Percentiles rank a stretch among this genome's conserved stretches.
Conservation (phyloP, 2,113 vertebrate species). For the Sinocyclocheilus anshuiensis region DNA sequence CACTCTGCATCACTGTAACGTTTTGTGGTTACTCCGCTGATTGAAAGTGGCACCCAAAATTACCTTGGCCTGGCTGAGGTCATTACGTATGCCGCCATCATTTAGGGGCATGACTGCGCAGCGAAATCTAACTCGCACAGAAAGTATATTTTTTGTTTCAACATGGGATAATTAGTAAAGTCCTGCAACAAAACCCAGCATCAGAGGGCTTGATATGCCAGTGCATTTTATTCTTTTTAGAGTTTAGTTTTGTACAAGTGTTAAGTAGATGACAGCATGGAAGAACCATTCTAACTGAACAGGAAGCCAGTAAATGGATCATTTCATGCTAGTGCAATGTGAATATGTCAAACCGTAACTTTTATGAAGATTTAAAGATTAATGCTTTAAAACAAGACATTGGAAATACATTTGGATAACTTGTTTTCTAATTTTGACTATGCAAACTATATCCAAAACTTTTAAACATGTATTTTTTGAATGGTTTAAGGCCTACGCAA, state of each 20-base stretch:
- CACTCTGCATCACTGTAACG: slow-evolving; percentile 58
- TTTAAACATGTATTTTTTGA: background rate
- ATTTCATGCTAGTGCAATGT: slow-evolving; percentile 10
- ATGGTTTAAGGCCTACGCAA: background rate
- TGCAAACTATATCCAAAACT: background rate
- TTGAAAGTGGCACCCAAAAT: slow-evolving; percentile 71
- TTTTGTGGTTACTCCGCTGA: slow-evolving; percentile 66
- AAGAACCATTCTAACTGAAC: background rate
- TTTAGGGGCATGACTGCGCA: slow-evolving; percentile 64
- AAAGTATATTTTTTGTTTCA: slow-evolving; percentile 70
- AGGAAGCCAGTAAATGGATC: slow-evolving; percentile 15
- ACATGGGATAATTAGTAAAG: slow-evolving; percentile 58
- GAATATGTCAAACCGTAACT: background rate
- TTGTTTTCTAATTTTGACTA: background rate
- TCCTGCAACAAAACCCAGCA: slow-evolving; percentile 61
- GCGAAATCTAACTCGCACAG: slow-evolving; percentile 63
- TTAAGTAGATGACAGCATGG: background rate
- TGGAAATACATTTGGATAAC: background rate
- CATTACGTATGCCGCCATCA: slow-evolving; percentile 67
- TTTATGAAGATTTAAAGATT: slow-evolving; percentile 14
- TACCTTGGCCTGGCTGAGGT: slow-evolving; percentile 62
- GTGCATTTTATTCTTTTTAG: background rate
- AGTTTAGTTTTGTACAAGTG: background rate
- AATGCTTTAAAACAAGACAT: slow-evolving; percentile 1
- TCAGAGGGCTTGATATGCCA: background rate